Percentiles rank a stretch among this genome's conserved stretches.
Conservation (phyloP, 2,888 invertebrate genomes). For the Clepsis dumicolana region DNA sequence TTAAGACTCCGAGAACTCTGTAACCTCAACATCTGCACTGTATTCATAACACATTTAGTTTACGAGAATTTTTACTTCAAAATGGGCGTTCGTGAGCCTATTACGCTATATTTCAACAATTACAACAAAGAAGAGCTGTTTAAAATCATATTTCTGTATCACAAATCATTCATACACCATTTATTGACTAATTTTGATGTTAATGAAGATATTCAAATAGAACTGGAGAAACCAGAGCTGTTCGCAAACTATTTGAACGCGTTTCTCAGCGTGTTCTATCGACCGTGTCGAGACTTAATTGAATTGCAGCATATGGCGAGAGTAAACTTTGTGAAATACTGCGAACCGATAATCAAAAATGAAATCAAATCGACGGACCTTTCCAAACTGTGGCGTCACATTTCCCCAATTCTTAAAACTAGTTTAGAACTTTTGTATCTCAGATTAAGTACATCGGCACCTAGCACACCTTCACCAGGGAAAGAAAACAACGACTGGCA, state of each 20-base stretch:
- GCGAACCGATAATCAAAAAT: slow-evolving; percentile 91
- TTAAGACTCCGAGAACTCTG: slow-evolving; percentile 91
- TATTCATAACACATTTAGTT: slow-evolving; percentile 91
- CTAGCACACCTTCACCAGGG: slow-evolving; percentile 60
- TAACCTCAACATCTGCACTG: slow-evolving; percentile 89
- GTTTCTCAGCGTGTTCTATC: slow-evolving; percentile 93
- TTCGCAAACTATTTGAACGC: slow-evolving; percentile 93
- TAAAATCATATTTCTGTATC: slow-evolving; percentile 75
- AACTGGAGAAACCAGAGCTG: slow-evolving; percentile 83
- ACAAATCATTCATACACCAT: slow-evolving; percentile 67
- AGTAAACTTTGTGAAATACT: slow-evolving; percentile 91
- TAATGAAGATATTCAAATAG: slow-evolving; percentile 59
- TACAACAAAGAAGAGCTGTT: slow-evolving; percentile 91
- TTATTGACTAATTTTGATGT: slow-evolving; percentile 63
- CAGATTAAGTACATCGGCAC: slow-evolving; percentile 80
- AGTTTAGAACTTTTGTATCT: slow-evolving; percentile 93
- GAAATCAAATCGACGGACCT: slow-evolving; percentile 88
- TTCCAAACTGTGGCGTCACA: slow-evolving; percentile 92
- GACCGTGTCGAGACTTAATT: slow-evolving; percentile 93
- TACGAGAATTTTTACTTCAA: slow-evolving; percentile 93
- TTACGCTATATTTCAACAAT: slow-evolving; percentile 92
- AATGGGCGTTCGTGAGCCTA: slow-evolving; percentile 89
- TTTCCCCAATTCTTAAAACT: slow-evolving; percentile 90
- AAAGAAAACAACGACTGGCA: slow-evolving; percentile 67
- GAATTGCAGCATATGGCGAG: slow-evolving; percentile 94